Base-by-base conservation (phyloP, 2,113 vertebrate genomes). In the Ammospiza nelsoni region DNA sequence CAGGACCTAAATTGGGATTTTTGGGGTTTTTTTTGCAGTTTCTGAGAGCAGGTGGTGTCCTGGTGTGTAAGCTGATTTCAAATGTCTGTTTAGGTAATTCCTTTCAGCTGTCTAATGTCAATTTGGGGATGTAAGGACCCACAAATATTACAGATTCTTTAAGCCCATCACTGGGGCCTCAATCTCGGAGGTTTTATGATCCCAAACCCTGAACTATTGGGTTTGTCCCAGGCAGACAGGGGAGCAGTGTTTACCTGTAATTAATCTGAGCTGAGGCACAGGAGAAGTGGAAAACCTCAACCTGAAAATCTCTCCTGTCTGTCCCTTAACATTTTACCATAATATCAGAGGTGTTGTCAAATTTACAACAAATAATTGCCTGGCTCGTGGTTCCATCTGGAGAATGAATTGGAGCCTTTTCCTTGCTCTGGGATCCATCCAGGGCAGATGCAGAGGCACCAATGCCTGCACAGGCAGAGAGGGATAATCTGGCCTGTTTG, bases 331-430 rank as follows among this genome's bases (percentile, higher is more conserved):
- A 1, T 73, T 66, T 67, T 17, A 59, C 92, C 65, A 23, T 29
- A 69, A 83, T 79, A 68, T 33, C 6, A 2, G 88, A 94, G 73
- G 89, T 96, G 87, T 43, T 95, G 95, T 94, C 85, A 91, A 96
- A 91, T 87, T 93, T 93, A 88, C 74, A 90, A 76, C 76, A 66
- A 93, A 89, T 71, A 92, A 74, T 84, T 55, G 39, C 43, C 43
- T 18, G 52, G 69, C 12, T 14, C 3, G 31, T 12, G 63, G 9
- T 89, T 86, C 65, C 80, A 61, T 67, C 89, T 95, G 92, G 84
- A 52, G 28, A 67, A 89, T 5, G 55, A 23, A 11, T 81, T 29
- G 71, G 79, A 61, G 76, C 69, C 55, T 74, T 82, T 80, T 77
- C 18, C 39, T 1, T 4, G 79, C 72, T 48, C 55, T 61, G 75